These are phyloP conservation scores for Siniperca knerii DNA, from an alignment of 2,113 vertebrate genomes.

Conservation along the genomic window DNA sequence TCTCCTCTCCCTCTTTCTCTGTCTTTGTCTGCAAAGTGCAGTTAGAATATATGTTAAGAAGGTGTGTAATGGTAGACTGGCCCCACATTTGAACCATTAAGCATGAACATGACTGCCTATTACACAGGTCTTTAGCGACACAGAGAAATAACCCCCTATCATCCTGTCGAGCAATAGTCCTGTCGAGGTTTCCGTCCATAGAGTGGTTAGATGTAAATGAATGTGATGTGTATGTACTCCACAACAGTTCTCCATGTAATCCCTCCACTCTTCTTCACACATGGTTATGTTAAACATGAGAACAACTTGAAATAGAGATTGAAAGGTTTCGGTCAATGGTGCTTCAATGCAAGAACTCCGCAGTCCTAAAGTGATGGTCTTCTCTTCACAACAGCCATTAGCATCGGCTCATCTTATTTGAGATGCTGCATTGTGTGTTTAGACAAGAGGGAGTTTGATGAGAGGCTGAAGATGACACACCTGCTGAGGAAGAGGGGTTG, in stretches of 20 bases:
- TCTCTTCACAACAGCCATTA: constrained; percentile 51
- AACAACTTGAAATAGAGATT: constrained; percentile 40
- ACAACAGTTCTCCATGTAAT: constrained; percentile 5
- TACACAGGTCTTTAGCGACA: constrained; percentile 59
- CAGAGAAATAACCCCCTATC: constrained; percentile 44
- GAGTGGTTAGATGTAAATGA: constrained; percentile 43
- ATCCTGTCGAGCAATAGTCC: constrained; percentile 8
- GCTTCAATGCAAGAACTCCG: constrained; percentile 33
- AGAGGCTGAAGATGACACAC: constrained; percentile 60
- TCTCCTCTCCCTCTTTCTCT: neutral
- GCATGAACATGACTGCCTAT: constrained; percentile 43
- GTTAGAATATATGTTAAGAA: constrained; percentile 27
- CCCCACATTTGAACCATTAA: constrained; percentile 51
- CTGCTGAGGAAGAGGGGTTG: constrained; percentile 64
- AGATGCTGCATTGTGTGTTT: constrained; percentile 55
- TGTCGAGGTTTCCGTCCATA: neutral
- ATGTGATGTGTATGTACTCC: constrained; percentile 29
- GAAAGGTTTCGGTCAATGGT: constrained; percentile 57
- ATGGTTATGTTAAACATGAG: constrained; percentile 48
- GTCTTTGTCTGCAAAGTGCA: constrained; percentile 18
- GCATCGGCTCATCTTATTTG: constrained; percentile 30
- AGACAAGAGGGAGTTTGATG: constrained; percentile 50
- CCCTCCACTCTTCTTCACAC: neutral
- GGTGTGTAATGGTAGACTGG: constrained; percentile 34
- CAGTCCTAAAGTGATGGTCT: constrained; percentile 24